Evolutionary conservation across 37 sponge, comb jelly and placozoan genomes (phyloP).

Genomic region (Aphrocallistes beatrix): DNA sequence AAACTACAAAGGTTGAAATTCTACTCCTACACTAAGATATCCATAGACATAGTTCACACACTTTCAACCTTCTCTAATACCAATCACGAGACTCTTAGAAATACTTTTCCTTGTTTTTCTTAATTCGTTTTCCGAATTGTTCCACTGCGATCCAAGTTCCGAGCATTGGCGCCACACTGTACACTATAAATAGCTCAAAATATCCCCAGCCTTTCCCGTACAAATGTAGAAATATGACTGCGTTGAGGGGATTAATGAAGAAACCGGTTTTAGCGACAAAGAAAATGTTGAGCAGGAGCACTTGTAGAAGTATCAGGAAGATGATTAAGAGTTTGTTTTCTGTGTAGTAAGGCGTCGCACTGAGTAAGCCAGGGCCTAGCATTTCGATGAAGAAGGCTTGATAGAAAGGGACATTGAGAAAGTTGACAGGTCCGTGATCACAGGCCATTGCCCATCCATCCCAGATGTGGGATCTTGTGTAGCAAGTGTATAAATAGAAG

Average conservation of each 20-base stretch:
- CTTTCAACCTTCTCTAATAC: too few species aligned
- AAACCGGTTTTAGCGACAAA: neutral
- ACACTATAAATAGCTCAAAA: neutral
- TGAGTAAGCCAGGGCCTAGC: neutral
- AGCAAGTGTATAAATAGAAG: neutral
- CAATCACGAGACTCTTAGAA: too few species aligned
- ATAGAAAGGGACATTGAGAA: neutral
- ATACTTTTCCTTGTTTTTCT: neutral
- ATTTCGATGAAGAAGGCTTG: neutral
- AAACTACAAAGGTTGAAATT: too few species aligned
- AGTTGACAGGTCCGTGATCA: neutral
- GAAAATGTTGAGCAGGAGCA: neutral
- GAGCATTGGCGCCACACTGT: neutral
- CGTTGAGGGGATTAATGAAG: conserved; percentile 7
- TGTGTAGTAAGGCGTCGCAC: neutral
- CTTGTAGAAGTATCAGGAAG: neutral
- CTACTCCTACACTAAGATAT: too few species aligned
- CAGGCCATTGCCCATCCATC: neutral
- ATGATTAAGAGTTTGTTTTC: neutral
- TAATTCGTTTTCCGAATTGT: neutral
- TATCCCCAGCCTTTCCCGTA: neutral
- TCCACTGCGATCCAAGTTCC: neutral
- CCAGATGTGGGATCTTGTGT: neutral
- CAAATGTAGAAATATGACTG: neutral
- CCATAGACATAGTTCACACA: too few species aligned